phyloP scores from a whole-genome alignment of 2,888 invertebrate species.

The Eupithecia subumbrata region DNA sequence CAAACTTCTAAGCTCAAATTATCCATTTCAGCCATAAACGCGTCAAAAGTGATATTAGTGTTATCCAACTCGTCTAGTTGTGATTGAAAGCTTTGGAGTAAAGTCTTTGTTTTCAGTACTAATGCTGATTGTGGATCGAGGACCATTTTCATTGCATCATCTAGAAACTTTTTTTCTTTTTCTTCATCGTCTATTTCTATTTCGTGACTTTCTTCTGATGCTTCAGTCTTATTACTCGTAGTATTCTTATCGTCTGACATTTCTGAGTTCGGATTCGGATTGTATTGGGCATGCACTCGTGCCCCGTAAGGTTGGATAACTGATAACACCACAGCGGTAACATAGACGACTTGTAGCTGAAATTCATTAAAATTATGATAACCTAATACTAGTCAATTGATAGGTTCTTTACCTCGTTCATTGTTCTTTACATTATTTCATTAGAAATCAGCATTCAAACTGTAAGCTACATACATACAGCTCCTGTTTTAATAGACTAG shows the following conservation, averaged over 20 bases:
- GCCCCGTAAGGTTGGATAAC: slow-evolving; percentile 37
- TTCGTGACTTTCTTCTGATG: slow-evolving; percentile 74
- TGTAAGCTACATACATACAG: background rate
- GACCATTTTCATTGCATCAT: slow-evolving; percentile 73
- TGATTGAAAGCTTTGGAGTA: slow-evolving; percentile 63
- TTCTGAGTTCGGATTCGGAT: slow-evolving; percentile 70
- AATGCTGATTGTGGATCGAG: slow-evolving; percentile 65
- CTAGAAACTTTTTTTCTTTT: slow-evolving; percentile 72
- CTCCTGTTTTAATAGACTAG: too few relatives aligned
- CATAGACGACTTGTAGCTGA: slow-evolving; percentile 44
- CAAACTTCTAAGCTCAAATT: slow-evolving; percentile 74
- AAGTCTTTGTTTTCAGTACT: slow-evolving; percentile 59
- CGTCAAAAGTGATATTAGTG: slow-evolving; percentile 64
- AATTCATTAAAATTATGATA: slow-evolving; percentile 9
- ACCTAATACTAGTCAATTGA: background rate
- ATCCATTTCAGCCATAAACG: slow-evolving; percentile 76
- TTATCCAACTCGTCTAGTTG: slow-evolving; percentile 67
- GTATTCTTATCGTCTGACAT: slow-evolving; percentile 72
- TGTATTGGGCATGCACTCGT: slow-evolving; percentile 48
- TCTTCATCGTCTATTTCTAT: slow-evolving; percentile 69
- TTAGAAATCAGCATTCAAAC: background rate
- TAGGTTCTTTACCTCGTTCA: background rate
- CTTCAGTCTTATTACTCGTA: slow-evolving; percentile 65
- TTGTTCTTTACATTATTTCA: background rate
- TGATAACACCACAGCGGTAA: slow-evolving; percentile 51